phyloP scores from a whole-genome alignment of 2,113 vertebrate species.

The Craseonycteris thonglongyai region DNA sequence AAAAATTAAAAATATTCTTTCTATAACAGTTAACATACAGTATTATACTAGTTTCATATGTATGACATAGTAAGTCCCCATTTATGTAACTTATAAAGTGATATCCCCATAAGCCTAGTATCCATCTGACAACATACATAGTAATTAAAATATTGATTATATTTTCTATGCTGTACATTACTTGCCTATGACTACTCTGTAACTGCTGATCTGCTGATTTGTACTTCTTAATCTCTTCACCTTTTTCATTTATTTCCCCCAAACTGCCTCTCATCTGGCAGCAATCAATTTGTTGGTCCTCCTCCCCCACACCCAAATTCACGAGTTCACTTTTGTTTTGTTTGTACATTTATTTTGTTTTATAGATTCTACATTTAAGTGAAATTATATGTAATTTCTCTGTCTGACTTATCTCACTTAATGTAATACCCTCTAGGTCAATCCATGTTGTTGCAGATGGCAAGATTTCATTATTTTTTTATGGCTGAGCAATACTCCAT shows the following conservation, averaged over 20 bases:
- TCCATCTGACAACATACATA: not conserved
- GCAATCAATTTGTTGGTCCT: not conserved
- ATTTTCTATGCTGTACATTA: not conserved
- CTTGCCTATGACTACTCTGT: not conserved
- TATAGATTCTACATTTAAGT: not conserved
- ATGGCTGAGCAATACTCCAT: not conserved
- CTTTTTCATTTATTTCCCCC: not conserved
- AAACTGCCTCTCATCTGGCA: too few relatives aligned
- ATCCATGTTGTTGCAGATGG: not conserved
- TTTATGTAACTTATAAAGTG: not conserved
- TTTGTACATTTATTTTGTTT: not conserved
- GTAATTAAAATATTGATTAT: not conserved
- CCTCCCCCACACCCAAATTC: too few relatives aligned
- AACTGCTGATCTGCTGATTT: not conserved
- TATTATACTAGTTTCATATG: not conserved
- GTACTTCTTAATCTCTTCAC: not conserved
- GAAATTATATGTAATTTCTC: not conserved
- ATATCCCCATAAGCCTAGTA: not conserved
- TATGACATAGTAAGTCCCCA: not conserved
- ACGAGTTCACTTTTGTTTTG: not conserved
- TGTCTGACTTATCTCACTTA: not conserved
- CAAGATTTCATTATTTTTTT: not conserved
- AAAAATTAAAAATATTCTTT: too few relatives aligned
- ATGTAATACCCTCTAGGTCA: not conserved
- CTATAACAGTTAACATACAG: not conserved